These are phyloP conservation scores for Pseudonaja textilis DNA, from an alignment of 2,113 vertebrate species.

Conservation along the genomic window DNA sequence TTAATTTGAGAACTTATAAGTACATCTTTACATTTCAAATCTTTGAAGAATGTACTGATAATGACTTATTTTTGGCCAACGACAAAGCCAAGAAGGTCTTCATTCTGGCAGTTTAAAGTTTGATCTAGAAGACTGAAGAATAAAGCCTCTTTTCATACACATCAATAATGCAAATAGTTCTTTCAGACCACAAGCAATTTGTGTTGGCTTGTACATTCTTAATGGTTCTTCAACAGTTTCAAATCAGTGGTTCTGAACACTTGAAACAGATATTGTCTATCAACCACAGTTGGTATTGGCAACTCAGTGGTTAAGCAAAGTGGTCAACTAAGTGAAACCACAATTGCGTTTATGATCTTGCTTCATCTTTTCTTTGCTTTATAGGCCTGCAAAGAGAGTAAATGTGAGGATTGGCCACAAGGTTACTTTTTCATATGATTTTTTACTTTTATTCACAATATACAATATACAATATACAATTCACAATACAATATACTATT, in stretches of 20 bases:
- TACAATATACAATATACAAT: too few species aligned
- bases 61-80: background rate
- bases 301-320: background rate
- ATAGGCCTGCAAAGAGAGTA: background rate
- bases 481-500: too few species aligned
- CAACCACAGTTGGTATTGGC: background rate
- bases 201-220: background rate
- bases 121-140: background rate
- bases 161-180: background rate
- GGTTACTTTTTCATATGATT: background rate
- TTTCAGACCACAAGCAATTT: background rate
- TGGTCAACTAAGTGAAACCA: background rate
- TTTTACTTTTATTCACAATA: background rate
- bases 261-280: background rate
- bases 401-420: background rate
- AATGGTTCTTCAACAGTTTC: background rate
- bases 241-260: background rate
- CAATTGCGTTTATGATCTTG: background rate
- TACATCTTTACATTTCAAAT: background rate
- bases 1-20: background rate
- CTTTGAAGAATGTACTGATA: background rate
- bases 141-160: background rate
- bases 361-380: background rate
- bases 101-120: background rate
- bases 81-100: background rate